Percentiles rank a stretch among this genome's conserved stretches.
Conservation (phyloP, 2,113 vertebrate genomes). For the Hippolais icterina region DNA sequence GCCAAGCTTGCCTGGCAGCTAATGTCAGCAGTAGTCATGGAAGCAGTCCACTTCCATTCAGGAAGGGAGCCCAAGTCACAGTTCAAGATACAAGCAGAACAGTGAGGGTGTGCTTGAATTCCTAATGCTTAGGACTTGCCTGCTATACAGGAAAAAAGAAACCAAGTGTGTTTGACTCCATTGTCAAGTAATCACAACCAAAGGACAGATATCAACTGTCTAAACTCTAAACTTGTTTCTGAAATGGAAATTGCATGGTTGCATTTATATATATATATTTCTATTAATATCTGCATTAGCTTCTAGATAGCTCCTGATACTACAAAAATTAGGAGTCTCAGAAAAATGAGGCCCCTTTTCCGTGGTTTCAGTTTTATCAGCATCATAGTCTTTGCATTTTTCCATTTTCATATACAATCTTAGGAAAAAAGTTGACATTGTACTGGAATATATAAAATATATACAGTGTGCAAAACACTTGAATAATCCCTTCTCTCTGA, state of each 20-base stretch:
- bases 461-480: not conserved
- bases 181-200: not conserved
- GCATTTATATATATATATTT: not conserved
- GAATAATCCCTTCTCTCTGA: not conserved
- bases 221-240: not conserved
- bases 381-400: not conserved
- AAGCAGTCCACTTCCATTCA: not conserved
- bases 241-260: not conserved
- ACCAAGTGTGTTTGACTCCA: rapidly evolving
- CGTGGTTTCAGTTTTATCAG: not conserved
- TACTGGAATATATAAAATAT: not conserved
- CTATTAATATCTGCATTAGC: not conserved
- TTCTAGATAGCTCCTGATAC: not conserved
- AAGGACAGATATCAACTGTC: not conserved
- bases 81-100: not conserved
- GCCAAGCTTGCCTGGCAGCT: not conserved
- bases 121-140: not conserved
- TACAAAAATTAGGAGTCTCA: not conserved
- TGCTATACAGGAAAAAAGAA: not conserved
- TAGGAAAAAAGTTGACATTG: not conserved
- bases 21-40: not conserved
- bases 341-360: not conserved
- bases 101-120: not conserved
- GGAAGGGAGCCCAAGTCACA: not conserved
- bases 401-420: not conserved